Evolutionary conservation across 2,113 vertebrate genomes (phyloP).

Genomic region (Dryoscopus gambensis): DNA sequence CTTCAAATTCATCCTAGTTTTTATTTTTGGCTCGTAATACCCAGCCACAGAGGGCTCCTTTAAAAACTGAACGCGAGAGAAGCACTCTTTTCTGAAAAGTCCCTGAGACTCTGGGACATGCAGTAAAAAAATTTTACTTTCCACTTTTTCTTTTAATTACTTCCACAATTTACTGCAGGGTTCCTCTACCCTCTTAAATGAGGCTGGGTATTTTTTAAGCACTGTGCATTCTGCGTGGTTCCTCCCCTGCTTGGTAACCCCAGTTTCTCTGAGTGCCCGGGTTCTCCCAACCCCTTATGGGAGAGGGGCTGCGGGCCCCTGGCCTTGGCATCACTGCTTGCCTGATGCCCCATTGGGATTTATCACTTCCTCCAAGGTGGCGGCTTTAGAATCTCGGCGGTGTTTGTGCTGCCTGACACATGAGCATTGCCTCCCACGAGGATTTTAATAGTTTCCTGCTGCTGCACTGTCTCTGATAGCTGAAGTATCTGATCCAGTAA

Average conservation of each 20-base stretch:
- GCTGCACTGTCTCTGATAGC: not conserved
- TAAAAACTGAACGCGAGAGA: not conserved
- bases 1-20: not conserved
- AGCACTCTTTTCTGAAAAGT: not conserved
- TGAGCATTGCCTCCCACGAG: not conserved
- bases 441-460: not conserved
- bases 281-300: not conserved
- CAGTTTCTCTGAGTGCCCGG: not conserved
- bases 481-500: not conserved
- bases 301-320: not conserved
- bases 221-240: not conserved
- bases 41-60: not conserved
- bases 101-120: not conserved
- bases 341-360: accelerated
- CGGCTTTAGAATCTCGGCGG: accelerated
- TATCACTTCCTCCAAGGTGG: not conserved
- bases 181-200: not conserved
- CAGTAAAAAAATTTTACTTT: not conserved
- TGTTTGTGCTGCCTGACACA: not conserved
- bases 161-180: not conserved
- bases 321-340: not conserved
- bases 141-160: not conserved
- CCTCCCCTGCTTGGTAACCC: not conserved
- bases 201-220: not conserved
- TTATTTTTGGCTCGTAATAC: not conserved